Evolutionary conservation across 2,888 invertebrate species (phyloP), one percentile per base, ranked within the genome.

Genomic region (Plusia festucae): DNA sequence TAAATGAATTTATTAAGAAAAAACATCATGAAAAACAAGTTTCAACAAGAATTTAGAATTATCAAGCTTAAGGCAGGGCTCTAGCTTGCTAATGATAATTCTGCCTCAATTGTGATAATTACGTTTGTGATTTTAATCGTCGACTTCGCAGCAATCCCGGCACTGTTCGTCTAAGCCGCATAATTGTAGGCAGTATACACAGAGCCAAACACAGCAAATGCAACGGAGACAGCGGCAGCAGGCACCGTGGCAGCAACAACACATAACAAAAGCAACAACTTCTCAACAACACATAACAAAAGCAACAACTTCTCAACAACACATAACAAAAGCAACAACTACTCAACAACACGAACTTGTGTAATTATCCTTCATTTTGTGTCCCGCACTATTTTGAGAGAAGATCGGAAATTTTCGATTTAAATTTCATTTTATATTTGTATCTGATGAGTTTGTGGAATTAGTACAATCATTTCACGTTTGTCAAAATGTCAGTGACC

Each of bases 121-220:
- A 40, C 53, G 61, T 74, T 51, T 64, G 11, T n/a, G n/a, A n/a
- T 40, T n/a, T 34, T 44, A 22, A 32, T 30, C 20, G 8, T 52
- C 53, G 5, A 20, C 22, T 0, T 75, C 78, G 24, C 79, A 76
- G 40, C 83, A 84, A 9, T 79, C 65, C 3, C 82, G 72, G 54
- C 82, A 75, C 40, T 77, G 13, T 73, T 83, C 60, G 70, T 75
- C 22, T 15, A 53, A 24, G 0, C 90, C 90, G 49, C 88, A 90
- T 34, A 87, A 13, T 3, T 82, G 77, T 1, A 81, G 73, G 20
- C 85, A 59, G 70, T 80, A 79, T 3, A 79, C 54, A 53, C 85
- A 86, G 0, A 81, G 16, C 11, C 78, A 85, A 0, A 86, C 54
- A 30, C 82, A 85, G 16, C 80, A 64, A 0, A 86, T 34, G 53